These are phyloP conservation scores for Cercopithecus mona DNA, from an alignment of 2,113 vertebrate genomes.

Conservation along the genomic window DNA sequence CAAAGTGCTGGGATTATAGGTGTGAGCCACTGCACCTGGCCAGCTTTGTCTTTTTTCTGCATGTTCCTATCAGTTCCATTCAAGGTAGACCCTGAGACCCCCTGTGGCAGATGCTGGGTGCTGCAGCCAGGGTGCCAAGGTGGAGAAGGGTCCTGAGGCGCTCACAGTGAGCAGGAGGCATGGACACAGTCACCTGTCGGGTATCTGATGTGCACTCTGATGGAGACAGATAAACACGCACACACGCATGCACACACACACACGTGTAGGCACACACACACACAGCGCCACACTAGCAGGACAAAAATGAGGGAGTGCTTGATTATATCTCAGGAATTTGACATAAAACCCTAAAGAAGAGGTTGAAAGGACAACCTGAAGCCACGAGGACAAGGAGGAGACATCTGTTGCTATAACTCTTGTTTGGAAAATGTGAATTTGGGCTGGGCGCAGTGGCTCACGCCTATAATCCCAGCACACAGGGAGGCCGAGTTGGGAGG, in stretches of 20 bases:
- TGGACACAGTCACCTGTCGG: rapidly evolving
- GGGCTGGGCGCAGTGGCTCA: too few relatives aligned
- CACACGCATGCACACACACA: background rate
- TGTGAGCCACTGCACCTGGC: background rate
- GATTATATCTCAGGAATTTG: background rate
- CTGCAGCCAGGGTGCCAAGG: background rate
- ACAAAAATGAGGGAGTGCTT: background rate
- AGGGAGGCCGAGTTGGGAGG: too few relatives aligned
- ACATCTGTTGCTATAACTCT: background rate
- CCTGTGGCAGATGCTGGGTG: too few relatives aligned
- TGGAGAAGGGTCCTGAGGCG: background rate
- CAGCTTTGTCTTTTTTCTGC: background rate
- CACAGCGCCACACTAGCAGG: background rate
- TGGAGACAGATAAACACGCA: background rate
- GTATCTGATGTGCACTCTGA: background rate
- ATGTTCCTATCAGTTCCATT: background rate
- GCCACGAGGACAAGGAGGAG: background rate
- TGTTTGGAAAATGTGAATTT: background rate
- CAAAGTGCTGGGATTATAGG: background rate
- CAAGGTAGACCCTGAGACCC: background rate
- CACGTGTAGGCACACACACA: background rate
- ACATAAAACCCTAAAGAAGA: background rate
- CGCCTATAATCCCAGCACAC: too few relatives aligned
- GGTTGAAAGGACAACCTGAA: background rate
- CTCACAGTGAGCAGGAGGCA: background rate